Base-by-base conservation (phyloP, 1,140 invertebrate species). In the Carcinoscorpius rotundicauda region DNA sequence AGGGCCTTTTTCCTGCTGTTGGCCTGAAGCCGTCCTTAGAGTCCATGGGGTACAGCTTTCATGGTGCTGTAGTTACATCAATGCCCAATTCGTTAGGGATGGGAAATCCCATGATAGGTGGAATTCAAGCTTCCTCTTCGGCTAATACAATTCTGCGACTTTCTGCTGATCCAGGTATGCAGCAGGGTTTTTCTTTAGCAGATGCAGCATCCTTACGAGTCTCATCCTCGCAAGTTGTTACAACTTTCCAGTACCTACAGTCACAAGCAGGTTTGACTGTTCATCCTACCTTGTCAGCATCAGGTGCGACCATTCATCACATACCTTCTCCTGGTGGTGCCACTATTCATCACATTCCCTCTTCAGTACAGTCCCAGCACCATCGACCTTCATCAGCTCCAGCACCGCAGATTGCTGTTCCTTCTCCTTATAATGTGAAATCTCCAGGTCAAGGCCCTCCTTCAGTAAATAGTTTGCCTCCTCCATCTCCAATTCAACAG, bases 321-420 rank as follows among this genome's bases (percentile, higher is more conserved):
- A 57, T 64, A 8, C 62, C 67, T 50, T 61, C 64, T 50, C 55
- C 64, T 55, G 63, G 59, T 48, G 64, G 55, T 9, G 64, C 63
- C 51, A 60, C 63, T 52, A 66, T 68, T 63, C 65, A 67, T 60
- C 69, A 72, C 11, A 50, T 64, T 49, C 60, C 68, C 50, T 61
- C 68, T 11, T 51, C 68, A 64, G 49, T 62, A 48, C 60, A 64
- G 11, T 68, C 64, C 50, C 68, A 68, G 10, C 66, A 60, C 52
- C 63, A 61, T 6, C 71, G 63, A 53, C 70, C 70, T 8, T 56
- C 67, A 64, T 65, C 68, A 59, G 58, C 70, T 58, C 67, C 70
- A 61, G 62, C 68, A 56, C 63, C 66, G 55, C 68, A 62, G 60
- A 69, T 71, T 69, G 65, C 69, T 53, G 70, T 66, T 51, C 72